These are phyloP conservation scores for Aspidiotus destructor DNA, from an alignment of 2,888 invertebrate genomes.

Conservation along the genomic window DNA sequence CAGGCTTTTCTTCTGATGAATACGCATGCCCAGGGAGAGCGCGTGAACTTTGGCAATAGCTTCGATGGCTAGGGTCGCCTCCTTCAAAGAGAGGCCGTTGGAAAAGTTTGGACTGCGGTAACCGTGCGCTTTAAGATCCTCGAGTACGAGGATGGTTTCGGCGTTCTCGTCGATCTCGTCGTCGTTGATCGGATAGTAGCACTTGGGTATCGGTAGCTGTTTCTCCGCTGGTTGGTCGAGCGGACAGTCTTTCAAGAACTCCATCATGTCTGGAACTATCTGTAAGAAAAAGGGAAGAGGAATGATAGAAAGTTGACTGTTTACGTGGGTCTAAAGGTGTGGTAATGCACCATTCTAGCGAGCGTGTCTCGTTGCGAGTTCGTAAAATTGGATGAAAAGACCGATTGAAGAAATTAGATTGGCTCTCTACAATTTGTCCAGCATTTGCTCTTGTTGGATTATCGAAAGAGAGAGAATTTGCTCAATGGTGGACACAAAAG, in stretches of 20 bases:
- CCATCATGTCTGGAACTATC: slow-evolving; percentile 55
- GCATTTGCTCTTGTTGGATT: no score
- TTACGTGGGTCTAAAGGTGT: neutral
- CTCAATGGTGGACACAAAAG: no score
- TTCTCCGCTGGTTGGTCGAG: slow-evolving; percentile 42
- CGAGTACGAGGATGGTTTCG: slow-evolving; percentile 62
- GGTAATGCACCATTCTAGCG: neutral
- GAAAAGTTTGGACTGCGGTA: slow-evolving; percentile 59
- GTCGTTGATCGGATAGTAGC: slow-evolving; percentile 49
- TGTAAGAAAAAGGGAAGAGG: slow-evolving; percentile 41
- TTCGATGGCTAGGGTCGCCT: slow-evolving; percentile 59
- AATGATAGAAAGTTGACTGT: neutral
- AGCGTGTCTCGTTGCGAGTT: neutral
- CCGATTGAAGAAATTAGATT: no score
- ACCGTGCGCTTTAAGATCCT: slow-evolving; percentile 59
- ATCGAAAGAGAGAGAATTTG: no score
- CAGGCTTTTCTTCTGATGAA: slow-evolving; percentile 42
- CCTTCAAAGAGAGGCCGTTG: slow-evolving; percentile 54
- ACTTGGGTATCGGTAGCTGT: slow-evolving; percentile 57
- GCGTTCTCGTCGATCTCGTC: slow-evolving; percentile 49
- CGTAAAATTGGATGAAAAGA: no score
- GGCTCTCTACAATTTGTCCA: no score
- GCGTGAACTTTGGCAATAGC: slow-evolving; percentile 66
- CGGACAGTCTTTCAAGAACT: slow-evolving; percentile 45
- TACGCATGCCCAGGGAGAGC: slow-evolving; percentile 55